Evolutionary conservation across 2,797 vertebrate species (phyloP), one percentile per base, ranked within the genome.

Genomic region (Sebastolobus altivelis): DNA sequence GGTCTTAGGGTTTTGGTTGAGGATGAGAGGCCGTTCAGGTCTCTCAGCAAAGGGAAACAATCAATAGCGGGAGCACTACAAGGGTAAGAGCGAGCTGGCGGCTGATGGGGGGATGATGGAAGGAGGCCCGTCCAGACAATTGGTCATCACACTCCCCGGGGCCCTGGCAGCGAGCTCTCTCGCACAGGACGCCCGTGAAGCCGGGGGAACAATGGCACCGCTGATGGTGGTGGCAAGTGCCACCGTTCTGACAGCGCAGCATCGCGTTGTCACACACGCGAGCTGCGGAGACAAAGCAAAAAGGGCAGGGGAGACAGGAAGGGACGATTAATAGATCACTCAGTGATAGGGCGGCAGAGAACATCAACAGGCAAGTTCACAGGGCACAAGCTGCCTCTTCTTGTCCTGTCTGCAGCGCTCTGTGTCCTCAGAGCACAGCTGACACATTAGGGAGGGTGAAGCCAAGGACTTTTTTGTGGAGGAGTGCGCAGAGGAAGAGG

Each of bases 201-300:
- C 96, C 96, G 0, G 96, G 92, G 1, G 96, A 95, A 85, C 98
- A 99, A 85, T 95, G 95, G 94, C 98, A 99, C 2, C 96, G 95
- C 90, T 96, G 93, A 29, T 98, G 97, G 94, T 97, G 97, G 94
- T 97, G 95, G 93, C 98, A 99, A 0, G 97, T 96, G 33, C 97
- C 97, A 2, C 97, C 98, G 5, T 99, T 99, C 95, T 98, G 97
- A 94, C 98, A 99, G 76, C 97, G 97, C 89, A 96, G 96, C 46
- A 99, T 95, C 1, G 97, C 96, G 3, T 98, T 97, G 96, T 99
- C 98, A n/a, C 97, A 99, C 49, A 98, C 96, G 0, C 97, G 97
- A 35, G 97, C 97, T 99, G 96, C 73, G 61, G 87, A 86, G 87
- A 89, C 82, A 82, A 79, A 89, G 72, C 66, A 70, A 63, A 84